Base-by-base conservation (phyloP, 2,797 vertebrate species). In the Helostoma temminkii region DNA sequence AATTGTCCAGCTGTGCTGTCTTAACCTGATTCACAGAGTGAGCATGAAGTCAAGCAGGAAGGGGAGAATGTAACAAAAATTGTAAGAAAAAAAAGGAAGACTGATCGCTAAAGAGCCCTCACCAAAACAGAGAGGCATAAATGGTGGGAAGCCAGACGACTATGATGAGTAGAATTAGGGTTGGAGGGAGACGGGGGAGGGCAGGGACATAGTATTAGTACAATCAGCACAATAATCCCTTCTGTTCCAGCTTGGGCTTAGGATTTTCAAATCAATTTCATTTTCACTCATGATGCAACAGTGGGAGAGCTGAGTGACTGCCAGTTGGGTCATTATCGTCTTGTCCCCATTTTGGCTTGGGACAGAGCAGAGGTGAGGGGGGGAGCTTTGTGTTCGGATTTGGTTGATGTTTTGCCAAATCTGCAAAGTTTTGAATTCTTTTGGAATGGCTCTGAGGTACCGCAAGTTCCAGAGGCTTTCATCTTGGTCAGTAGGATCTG, bases 191-290 rank as follows among this genome's bases (percentile, higher is more conserved):
- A 22, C n/a, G 37, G 49, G 73, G 75, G 64, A 62, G 62, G 78
- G 73, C 67, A 49, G 76, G 86, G 85, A 80, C 86, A 68, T 74
- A 80, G 87, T 88, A 88, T 92, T 93, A 92, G 90, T 88, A 89
- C 87, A 92, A 91, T 89, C 91, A 88, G 86, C 84, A 82, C 79
- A 83, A 78, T 93, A 93, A 94, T 93, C 92, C 92, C 87, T 67
- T 93, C 84, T 86, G 83, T 82, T 90, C 88, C 83, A 77, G 85
- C 64, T 57, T n/a, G 72, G 81, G 79, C 83, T 65, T 57, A 86
- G 90, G 90, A 92, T 92, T 93, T 94, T 91, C 87, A 92, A 93
- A 93, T 92, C 89, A 93, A 93, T 93, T 93, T 92, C 73, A 91
- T 91, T 93, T 93, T 90, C 70, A 42, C 86, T 89, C 84, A 81